A percentile compares a stretch with the other conserved stretches of the same genome.
Evolutionary conservation across 2,888 invertebrate genomes (phyloP).

Genomic region (Macrophya alboannulata): DNA sequence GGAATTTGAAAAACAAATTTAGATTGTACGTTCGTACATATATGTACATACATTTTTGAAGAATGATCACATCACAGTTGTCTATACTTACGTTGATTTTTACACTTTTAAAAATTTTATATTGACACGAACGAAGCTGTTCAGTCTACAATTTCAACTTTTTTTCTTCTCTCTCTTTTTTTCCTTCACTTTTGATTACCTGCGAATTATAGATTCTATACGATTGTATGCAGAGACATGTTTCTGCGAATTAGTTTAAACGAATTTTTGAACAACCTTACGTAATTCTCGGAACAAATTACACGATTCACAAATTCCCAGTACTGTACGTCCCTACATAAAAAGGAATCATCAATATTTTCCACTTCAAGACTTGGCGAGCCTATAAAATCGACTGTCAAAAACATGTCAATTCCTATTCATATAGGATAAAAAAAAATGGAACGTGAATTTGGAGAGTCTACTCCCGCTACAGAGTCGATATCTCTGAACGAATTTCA

Average conservation of each 20-base stretch:
- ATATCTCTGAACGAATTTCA: background rate
- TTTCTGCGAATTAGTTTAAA: slow-evolving; percentile 5
- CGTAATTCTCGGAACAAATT: slow-evolving; percentile 10
- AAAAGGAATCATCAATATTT: background rate
- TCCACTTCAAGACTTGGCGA: background rate
- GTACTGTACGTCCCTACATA: background rate
- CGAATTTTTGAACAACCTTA: slow-evolving; percentile 3
- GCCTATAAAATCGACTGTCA: background rate
- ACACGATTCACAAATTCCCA: background rate
- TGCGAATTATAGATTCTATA: slow-evolving; percentile 1
- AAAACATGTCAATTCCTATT: background rate
- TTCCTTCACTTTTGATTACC: background rate
- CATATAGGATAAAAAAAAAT: background rate
- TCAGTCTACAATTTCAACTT: background rate
- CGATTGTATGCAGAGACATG: background rate
- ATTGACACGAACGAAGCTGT: background rate
- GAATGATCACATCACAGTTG: background rate
- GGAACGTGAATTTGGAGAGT: too few species aligned
- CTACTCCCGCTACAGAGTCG: too few species aligned
- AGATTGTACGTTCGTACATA: background rate
- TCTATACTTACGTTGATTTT: background rate
- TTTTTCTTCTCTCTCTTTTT: background rate
- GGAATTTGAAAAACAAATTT: slow-evolving; percentile 24
- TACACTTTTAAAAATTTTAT: background rate
- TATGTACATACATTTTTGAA: too few species aligned